Evolutionary conservation across 2,888 invertebrate species (phyloP).

Genomic region (Microchrysa polita): DNA sequence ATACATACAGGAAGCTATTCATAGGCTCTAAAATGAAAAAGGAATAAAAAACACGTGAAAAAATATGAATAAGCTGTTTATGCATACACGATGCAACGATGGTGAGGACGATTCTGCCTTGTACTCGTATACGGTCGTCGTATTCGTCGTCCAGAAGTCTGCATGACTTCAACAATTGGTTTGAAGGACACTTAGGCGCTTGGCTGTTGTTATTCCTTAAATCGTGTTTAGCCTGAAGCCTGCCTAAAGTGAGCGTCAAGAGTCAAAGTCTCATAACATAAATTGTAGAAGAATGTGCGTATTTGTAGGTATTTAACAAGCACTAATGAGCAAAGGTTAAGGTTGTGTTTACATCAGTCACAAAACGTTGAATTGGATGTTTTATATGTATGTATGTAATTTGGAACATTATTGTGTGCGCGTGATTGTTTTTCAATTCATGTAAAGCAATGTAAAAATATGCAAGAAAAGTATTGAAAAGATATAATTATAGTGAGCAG

Average conservation of each 20-base stretch:
- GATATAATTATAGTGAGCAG: too few relatives aligned
- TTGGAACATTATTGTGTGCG: too few relatives aligned
- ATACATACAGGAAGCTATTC: background rate
- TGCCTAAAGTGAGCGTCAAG: background rate
- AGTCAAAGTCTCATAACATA: background rate
- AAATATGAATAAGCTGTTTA: background rate
- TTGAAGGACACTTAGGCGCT: slow-evolving; percentile 2
- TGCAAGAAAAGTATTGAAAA: too few relatives aligned
- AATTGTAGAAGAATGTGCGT: background rate
- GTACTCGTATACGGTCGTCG: too few relatives aligned
- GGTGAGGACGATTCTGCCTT: background rate
- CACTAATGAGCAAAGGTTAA: too few relatives aligned
- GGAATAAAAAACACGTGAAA: too few relatives aligned
- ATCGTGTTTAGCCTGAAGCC: slow-evolving; percentile 1
- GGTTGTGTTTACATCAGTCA: too few relatives aligned
- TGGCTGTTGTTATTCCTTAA: background rate
- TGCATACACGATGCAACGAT: background rate
- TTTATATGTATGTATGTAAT: too few relatives aligned
- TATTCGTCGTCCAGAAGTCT: background rate
- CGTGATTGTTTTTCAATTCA: too few relatives aligned
- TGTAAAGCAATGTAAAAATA: too few relatives aligned
- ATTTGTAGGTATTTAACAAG: background rate
- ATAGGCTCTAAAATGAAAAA: too few relatives aligned
- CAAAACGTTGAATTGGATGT: too few relatives aligned
- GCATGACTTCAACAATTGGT: background rate